Evolutionary conservation across 2,888 invertebrate species (phyloP).

Genomic region (Gibbula magus): DNA sequence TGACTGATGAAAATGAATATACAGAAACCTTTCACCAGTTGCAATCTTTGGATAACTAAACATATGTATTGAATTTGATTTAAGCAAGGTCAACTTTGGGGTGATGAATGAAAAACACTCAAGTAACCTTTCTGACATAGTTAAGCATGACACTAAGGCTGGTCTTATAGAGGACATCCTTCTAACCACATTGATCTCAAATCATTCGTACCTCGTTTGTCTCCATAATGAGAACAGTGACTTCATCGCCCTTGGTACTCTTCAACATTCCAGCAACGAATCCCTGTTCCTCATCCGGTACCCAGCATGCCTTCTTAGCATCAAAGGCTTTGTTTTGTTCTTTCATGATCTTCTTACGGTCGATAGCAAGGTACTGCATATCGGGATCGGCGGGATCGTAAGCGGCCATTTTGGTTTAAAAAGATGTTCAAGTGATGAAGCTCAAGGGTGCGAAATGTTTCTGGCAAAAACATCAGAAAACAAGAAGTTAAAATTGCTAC

Average conservation of each 20-base stretch:
- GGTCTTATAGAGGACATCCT: too few relatives aligned
- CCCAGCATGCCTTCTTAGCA: slow-evolving; percentile 97
- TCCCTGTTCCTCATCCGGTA: slow-evolving; percentile 98
- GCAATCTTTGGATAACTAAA: too few relatives aligned
- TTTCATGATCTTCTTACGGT: slow-evolving; percentile 69
- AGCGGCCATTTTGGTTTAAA: not conserved
- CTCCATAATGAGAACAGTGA: slow-evolving; percentile 86
- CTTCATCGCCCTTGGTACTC: slow-evolving; percentile 98
- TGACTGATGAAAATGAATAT: too few relatives aligned
- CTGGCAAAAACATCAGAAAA: not conserved
- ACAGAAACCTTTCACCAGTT: too few relatives aligned
- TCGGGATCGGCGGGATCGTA: slow-evolving; percentile 65
- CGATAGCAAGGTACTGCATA: slow-evolving; percentile 69
- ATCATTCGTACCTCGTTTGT: slow-evolving; percentile 66
- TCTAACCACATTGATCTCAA: too few relatives aligned
- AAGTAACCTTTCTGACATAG: too few relatives aligned
- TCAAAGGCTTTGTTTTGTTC: slow-evolving; percentile 68
- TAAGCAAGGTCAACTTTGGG: too few relatives aligned
- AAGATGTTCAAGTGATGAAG: not conserved
- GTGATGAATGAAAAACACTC: too few relatives aligned
- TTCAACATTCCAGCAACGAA: slow-evolving; percentile 97
- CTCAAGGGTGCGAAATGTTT: not conserved
- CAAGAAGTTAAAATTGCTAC: not conserved
- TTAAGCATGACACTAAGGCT: too few relatives aligned
- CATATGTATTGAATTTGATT: too few relatives aligned